These are phyloP conservation scores for Antitype chi DNA, from an alignment of 2,888 invertebrate genomes.

Conservation along the genomic window DNA sequence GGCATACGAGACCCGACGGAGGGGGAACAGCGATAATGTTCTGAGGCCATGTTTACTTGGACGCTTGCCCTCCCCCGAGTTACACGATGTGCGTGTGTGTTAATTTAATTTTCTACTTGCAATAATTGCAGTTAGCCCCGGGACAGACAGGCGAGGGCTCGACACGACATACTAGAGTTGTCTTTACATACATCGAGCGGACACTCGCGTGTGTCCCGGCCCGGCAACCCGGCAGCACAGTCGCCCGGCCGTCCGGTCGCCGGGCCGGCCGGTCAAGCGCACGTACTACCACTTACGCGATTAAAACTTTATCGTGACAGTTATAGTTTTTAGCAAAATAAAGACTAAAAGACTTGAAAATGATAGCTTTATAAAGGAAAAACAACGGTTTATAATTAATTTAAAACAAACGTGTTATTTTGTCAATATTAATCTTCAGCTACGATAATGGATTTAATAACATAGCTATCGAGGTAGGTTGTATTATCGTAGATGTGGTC, in stretches of 20 bases:
- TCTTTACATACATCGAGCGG: constrained; percentile 79
- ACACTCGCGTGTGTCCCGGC: constrained; percentile 73
- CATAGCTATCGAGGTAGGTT: background rate
- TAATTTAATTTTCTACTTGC: constrained; percentile 90
- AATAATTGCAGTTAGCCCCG: constrained; percentile 84
- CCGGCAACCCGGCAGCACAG: constrained; percentile 17
- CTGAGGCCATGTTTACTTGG: constrained; percentile 74
- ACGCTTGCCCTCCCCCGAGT: constrained; percentile 78
- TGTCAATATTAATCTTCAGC: constrained; percentile 6
- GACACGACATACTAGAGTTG: constrained; percentile 80
- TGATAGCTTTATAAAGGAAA: constrained; percentile 24
- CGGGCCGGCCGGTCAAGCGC: constrained; percentile 49
- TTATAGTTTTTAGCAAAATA: constrained; percentile 25
- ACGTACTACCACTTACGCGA: constrained; percentile 54
- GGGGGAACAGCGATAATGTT: constrained; percentile 62
- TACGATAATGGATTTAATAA: constrained; percentile 4
- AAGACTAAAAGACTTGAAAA: constrained; percentile 18
- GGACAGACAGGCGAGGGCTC: constrained; percentile 76
- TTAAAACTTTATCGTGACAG: constrained; percentile 49
- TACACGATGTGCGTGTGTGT: constrained; percentile 87
- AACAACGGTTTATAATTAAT: background rate
- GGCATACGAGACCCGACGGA: constrained; percentile 33
- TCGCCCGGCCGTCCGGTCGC: background rate
- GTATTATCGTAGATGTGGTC: constrained; percentile 1
- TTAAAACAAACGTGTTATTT: constrained; percentile 32